Evolutionary conservation across 2,797 vertebrate species (phyloP), one percentile per base, ranked within the genome.

Genomic region (Acanthornis magna): DNA sequence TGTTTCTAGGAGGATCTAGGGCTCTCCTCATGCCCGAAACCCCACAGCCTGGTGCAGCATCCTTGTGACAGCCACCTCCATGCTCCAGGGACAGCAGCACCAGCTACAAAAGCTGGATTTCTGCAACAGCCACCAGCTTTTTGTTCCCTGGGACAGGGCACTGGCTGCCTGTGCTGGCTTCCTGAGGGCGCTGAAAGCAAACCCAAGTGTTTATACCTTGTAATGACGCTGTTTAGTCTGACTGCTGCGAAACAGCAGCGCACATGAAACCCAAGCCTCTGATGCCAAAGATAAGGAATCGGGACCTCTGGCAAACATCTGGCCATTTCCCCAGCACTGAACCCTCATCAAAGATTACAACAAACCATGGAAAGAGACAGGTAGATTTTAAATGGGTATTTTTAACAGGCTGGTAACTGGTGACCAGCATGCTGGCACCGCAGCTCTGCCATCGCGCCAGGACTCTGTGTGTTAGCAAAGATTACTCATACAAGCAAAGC

Each of bases 151-250:
- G 79, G 58, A 40, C 62, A 5, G 80, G 66, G 85, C 5, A 4
- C 48, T 23, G 13, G 5, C 78, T 68, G 79, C 66, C 67, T 10
- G 5, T 2, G 12, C 42, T 2, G 38, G 38, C 79, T 91, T 79
- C 96, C 91, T 45, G 81, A 17, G 16, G 91, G 89, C 6, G 13
- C 94, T 75, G 91, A 70, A 91, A 95, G 74, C 85, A 29, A 95
- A 93, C 78, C 87, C 88, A 5, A 81, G 36, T 95, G 95, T 96
- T 96, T 96, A 96, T 94, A 75, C 89, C 92, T 80, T 12, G 75
- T 84, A 89, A 84, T 62, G 92, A 78, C 88, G 91, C 96, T 97
- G 95, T 96, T 96, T 97, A 96, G 95, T 96, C 95, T 96, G 96
- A 74, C 75, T 62, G 93, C 89, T 70, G 79, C 75, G 89, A 91